These are phyloP conservation scores for Drosophila mimica DNA, from an alignment of 2,888 invertebrate species.

Conservation along the genomic window DNA sequence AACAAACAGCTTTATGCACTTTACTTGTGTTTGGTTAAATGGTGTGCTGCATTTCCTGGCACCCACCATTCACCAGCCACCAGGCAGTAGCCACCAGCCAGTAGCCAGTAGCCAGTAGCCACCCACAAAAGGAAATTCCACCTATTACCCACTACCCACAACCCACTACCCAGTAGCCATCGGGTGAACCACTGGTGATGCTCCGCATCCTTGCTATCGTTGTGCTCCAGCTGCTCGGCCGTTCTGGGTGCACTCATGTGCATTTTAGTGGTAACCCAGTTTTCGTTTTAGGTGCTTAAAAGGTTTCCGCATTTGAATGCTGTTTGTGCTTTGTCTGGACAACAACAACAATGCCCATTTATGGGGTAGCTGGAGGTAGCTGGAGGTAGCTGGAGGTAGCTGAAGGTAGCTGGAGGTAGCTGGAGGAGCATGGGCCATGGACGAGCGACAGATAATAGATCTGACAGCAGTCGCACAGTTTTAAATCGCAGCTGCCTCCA, in stretches of 20 bases:
- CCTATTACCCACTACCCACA: background rate
- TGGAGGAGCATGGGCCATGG: background rate
- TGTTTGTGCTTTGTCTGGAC: conserved; percentile 41
- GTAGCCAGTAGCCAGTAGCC: too few species aligned
- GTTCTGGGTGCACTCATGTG: conserved; percentile 62
- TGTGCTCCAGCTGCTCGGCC: conserved; percentile 38
- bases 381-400: background rate
- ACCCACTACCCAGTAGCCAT: background rate
- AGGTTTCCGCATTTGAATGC: conserved; percentile 68
- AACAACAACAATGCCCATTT: conserved; percentile 17
- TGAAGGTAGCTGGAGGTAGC: too few species aligned
- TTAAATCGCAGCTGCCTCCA: conserved; percentile 50
- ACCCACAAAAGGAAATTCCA: background rate
- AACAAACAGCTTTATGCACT: conserved; percentile 72
- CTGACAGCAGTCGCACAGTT: conserved; percentile 29
- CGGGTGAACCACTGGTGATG: background rate
- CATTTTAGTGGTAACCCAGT: conserved; percentile 78
- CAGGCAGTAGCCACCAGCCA: background rate
- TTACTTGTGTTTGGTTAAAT: conserved; percentile 44
- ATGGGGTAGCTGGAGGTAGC: background rate
- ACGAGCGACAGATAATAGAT: conserved; percentile 51
- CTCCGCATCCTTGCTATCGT: conserved; percentile 23
- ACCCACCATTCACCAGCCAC: background rate
- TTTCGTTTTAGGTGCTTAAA: conserved; percentile 71
- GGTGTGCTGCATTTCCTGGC: background rate